Base-by-base conservation (phyloP, 2,113 vertebrate species). In the Menura novaehollandiae region DNA sequence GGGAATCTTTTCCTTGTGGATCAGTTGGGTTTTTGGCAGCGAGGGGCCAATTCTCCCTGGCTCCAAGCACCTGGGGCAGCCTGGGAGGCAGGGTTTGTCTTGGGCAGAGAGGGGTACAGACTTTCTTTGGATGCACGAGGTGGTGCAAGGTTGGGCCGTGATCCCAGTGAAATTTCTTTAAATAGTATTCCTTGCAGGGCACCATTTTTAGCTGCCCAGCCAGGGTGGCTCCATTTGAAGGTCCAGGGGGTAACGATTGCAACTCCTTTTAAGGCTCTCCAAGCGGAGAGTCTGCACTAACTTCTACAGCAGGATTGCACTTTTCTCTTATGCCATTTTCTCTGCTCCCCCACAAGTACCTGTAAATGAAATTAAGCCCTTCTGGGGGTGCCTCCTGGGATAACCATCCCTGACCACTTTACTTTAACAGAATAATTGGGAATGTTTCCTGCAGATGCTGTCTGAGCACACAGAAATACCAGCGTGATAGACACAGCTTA, bases 401-500 rank as follows among this genome's bases (percentile, higher is more conserved):
- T 93, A 80, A 88, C 30, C 24, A 74, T 39, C 33, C 35, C 68
- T 63, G 67, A 32, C n/a, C 88, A 88, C 68, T 94, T 95, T 63
- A 85, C 78, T 85, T 71, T 39, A 68, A 75, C 67, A 83, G 47
- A 90, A 78, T 77, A 90, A 78, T 18, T 47, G 35, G 47, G 68
- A 91, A 44, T 81, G 74, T 85, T 95, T 93, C 79, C 88, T 93
- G 55, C 67, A 94, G 89, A 90, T 88, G 55, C 85, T 71, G 68
- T 83, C 90, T 93, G 88, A 90, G 75, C 41, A 30, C 71, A 71
- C 55, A 93, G 81, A 94, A 88, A 93, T 90, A 33, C 79, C 90
- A 55, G 51, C 58, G 75, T 80, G 93, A 88, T 69, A 94, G 90
- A 91, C 91, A 74, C 73, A 91, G 44, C 88, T 90, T 96, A 96